Base-by-base conservation (phyloP, 2,113 vertebrate genomes). In the Sorex araneus region DNA sequence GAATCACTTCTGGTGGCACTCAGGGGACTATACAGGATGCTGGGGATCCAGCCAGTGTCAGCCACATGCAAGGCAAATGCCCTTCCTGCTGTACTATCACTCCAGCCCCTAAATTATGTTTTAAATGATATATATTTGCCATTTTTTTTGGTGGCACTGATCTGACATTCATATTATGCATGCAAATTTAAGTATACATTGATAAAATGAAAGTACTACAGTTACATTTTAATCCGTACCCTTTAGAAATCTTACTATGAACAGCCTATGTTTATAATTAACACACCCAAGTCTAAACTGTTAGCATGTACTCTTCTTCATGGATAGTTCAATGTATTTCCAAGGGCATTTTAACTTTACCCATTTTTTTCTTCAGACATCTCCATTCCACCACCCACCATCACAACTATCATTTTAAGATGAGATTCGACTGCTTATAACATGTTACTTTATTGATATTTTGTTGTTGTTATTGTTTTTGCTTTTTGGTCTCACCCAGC, bases 241-340 rank as follows among this genome's bases (percentile, higher is more conserved):
- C 30, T 75, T 92, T 54, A 87, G 80, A 89, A 92, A 84, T 16
- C 1, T 40, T 64, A 47, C 18, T 63, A 27, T 40, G 11, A 64
- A 34, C 21, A 67, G 27, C 63, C 34, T 23, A n/a, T 27, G 80
- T 67, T 71, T 89, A 32, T 74, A 63, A 90, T 85, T 69, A 89
- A 50, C 43, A 76, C 23, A 43, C 16, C 40, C 32, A n/a, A 18
- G 50, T 67, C 75, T 73, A 45, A 19, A 36, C 36, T 45, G 6
- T 2, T 3, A 32, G 6, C 79, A n/a, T 80, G 1, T 36, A 63
- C 63, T 91, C 9, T 50, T 21, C 79, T 73, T 84, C 54, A 28
- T 16, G 23, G 60, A 21, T 40, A 77, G 60, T 27, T 89, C 66
- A 73, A 87, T 50, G 16, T 69, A 54, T 84, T 50, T n/a, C 34